Conservation (phyloP, 2,888 invertebrate species). For the Eupithecia dodoneata region DNA sequence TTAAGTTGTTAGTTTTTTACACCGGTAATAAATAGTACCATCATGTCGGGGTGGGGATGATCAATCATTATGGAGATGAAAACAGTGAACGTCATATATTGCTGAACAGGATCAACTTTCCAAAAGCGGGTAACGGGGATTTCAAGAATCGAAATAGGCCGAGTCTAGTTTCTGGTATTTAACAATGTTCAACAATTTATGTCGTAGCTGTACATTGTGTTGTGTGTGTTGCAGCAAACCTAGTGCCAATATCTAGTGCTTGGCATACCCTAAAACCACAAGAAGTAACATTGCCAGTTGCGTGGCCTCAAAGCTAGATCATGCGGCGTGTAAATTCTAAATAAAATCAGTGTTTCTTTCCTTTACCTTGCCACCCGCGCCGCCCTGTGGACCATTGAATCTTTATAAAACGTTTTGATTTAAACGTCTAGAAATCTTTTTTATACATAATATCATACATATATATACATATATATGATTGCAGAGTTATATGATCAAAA, state of each 20-base stretch:
- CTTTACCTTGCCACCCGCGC: constrained; percentile 80
- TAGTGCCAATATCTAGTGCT: constrained; percentile 34
- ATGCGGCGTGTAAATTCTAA: constrained; percentile 65
- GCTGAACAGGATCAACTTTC: not conserved
- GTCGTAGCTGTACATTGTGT: constrained; percentile 23
- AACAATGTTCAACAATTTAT: not conserved
- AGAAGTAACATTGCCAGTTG: constrained; percentile 53
- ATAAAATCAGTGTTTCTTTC: constrained; percentile 56
- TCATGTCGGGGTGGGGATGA: constrained; percentile 20
- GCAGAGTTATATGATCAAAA: not conserved
- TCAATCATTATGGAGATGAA: constrained; percentile 12
- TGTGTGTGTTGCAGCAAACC: constrained; percentile 31
- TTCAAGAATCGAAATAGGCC: not conserved
- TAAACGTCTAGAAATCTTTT: not conserved
- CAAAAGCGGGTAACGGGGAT: not conserved
- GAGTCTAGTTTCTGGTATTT: not conserved
- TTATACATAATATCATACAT: too few species aligned
- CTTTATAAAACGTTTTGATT: constrained; percentile 48
- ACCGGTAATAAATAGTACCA: constrained; percentile 23
- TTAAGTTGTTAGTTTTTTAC: constrained; percentile 12
- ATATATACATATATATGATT: constrained; percentile 13
- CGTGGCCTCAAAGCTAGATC: constrained; percentile 60
- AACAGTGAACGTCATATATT: not conserved
- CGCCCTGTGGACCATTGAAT: constrained; percentile 77
- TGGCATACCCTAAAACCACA: constrained; percentile 30